Conservation (phyloP, 2,113 vertebrate genomes). For the Heterotis niloticus region DNA sequence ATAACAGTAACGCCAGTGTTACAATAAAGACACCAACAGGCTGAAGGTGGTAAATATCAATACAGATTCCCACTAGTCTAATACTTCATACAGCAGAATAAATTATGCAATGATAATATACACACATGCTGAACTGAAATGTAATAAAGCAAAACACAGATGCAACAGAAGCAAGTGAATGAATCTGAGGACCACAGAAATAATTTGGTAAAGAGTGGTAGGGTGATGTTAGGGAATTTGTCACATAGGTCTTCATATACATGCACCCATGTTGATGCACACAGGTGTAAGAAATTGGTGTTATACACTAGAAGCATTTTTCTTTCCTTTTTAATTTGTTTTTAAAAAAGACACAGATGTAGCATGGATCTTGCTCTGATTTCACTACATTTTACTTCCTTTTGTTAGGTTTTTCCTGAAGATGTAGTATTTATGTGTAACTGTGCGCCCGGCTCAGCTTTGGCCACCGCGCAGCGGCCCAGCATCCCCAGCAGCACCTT, state of each 20-base stretch:
- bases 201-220: constrained; percentile 36
- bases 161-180: constrained; percentile 67
- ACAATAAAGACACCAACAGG: constrained; percentile 98
- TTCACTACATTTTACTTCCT: background rate
- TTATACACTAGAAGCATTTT: constrained; percentile 70
- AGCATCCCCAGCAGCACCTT: too few relatives aligned
- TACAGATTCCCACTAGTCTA: constrained; percentile 95
- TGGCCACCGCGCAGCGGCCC: too few relatives aligned
- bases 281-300: constrained; percentile 61
- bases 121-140: constrained; percentile 75
- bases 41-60: constrained; percentile 97
- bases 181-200: constrained; percentile 47
- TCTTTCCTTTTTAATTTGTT: constrained; percentile 33
- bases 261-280: constrained; percentile 65
- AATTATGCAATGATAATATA: constrained; percentile 98
- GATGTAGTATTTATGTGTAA: background rate
- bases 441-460: too few relatives aligned
- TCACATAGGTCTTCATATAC: constrained; percentile 48
- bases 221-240: constrained; percentile 32
- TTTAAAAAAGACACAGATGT: constrained; percentile 54
- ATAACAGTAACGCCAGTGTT: constrained; percentile 99
- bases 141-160: constrained; percentile 78
- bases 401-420: background rate
- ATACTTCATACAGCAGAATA: constrained; percentile 99
- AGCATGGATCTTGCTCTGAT: constrained; percentile 31